Evolutionary conservation across 2,113 vertebrate genomes (phyloP), one percentile per base, ranked within the genome.

Genomic region (Festucalex cinctus): DNA sequence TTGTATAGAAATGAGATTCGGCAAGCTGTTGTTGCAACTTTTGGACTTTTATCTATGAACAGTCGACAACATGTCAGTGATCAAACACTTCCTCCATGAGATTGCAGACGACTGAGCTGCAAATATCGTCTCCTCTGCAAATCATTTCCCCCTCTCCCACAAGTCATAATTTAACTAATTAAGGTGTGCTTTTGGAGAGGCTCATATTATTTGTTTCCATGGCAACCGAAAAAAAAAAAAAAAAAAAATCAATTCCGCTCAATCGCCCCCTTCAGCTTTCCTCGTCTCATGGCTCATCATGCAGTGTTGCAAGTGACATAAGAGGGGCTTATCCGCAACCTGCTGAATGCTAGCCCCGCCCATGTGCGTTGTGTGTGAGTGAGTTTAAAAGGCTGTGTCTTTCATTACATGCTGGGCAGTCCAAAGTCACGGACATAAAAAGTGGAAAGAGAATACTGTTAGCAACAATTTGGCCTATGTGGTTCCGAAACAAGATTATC

Each of bases 151-250:
- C 17, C 67, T 54, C 77, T 78, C 86, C 81, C 83, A 78, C 70
- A 83, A 86, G 85, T 88, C 82, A 88, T 89, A 88, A 89, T 91
- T 92, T 89, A 89, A 84, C 89, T 90, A 91, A 92, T 90, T 90
- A 91, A 89, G 86, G 91, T 90, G 90, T 89, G 86, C 87, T 91
- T 89, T 88, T 84, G 79, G 82, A 89, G 87, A 87, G 86, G 86
- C 89, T 91, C 88, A 85, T 84, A 83, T 91, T 88, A 92, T 91
- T 89, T 89, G 91, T 91, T 91, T 81, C 89, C 83, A 91, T 91
- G 82, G 91, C 63, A 80, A 91, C 83, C 3, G 84, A 69, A 78
- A 83, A 88, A 90, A 79, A 83, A n/a, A n/a, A n/a, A n/a, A n/a
- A n/a, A n/a, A n/a, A n/a, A n/a, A 88, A 90, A 88, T 90, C 87